A percentile compares a stretch with the other conserved stretches of the same genome.
Conservation (phyloP, 2,888 invertebrate species). For the Chorisops tibialis region DNA sequence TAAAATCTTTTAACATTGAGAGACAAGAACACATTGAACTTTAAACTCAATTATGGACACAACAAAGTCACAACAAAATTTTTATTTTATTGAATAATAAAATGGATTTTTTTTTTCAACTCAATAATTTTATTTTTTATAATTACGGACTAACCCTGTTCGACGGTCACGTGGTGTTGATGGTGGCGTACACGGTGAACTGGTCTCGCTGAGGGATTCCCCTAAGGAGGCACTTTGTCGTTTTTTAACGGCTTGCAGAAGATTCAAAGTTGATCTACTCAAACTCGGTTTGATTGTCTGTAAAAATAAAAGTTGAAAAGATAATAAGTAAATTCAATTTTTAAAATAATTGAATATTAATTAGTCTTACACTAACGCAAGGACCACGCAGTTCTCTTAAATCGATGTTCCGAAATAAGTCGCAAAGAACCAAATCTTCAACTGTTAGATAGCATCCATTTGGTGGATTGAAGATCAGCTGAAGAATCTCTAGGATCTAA, state of each 20-base stretch:
- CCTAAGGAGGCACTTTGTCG: conserved; percentile 51
- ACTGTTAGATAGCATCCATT: conserved; percentile 66
- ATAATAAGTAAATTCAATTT: not conserved
- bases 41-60: conserved; percentile 6
- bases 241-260: conserved; percentile 51
- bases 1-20: conserved; percentile 11
- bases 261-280: conserved; percentile 50
- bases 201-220: conserved; percentile 50
- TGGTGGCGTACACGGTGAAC: conserved; percentile 52
- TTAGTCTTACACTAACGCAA: conserved; percentile 66
- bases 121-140: conserved; percentile 11
- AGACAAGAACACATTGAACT: conserved; percentile 4
- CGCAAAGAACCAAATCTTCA: conserved; percentile 77
- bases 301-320: not conserved
- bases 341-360: not conserved
- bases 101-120: conserved; percentile 4
- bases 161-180: conserved; percentile 51
- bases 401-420: conserved; percentile 84
- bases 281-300: conserved; percentile 53
- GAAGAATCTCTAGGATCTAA: conserved; percentile 74
- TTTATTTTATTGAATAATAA: not conserved
- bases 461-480: conserved; percentile 71
- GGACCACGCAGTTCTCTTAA: conserved; percentile 83
- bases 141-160: conserved; percentile 45
- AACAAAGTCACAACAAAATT: conserved; percentile 9